Evolutionary conservation across 2,888 invertebrate species (phyloP).

Genomic region (Marronus borbonicus): DNA sequence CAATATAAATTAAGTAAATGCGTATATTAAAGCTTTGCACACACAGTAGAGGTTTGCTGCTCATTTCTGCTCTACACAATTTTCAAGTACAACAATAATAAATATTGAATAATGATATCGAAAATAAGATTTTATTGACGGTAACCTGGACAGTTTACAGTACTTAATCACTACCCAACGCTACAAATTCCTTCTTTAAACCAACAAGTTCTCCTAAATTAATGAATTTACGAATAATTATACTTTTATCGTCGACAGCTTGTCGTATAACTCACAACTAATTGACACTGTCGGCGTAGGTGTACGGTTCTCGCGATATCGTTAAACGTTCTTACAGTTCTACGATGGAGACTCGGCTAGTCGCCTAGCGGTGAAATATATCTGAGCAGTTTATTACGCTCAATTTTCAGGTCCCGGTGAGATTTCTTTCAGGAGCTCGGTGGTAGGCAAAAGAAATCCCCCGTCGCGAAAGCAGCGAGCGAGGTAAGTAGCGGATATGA

Average conservation of each 20-base stretch:
- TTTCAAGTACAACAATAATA: no score
- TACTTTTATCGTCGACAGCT: slow-evolving; percentile 53
- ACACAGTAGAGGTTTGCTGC: no score
- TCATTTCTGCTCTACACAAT: no score
- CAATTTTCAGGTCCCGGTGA: slow-evolving; percentile 68
- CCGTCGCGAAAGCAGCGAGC: slow-evolving; percentile 54
- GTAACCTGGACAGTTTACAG: not conserved
- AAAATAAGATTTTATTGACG: no score
- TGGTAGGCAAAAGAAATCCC: slow-evolving; percentile 62
- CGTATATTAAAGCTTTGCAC: no score
- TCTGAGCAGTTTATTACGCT: slow-evolving; percentile 69
- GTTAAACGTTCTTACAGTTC: slow-evolving; percentile 45
- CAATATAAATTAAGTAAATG: no score
- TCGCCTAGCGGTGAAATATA: slow-evolving; percentile 65
- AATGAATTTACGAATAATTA: slow-evolving; percentile 54
- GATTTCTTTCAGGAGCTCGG: slow-evolving; percentile 65
- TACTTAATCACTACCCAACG: not conserved
- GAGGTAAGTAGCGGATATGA: slow-evolving; percentile 56
- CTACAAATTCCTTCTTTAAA: not conserved
- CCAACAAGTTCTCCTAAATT: slow-evolving; percentile 21
- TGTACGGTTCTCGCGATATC: slow-evolving; percentile 65
- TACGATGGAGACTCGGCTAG: slow-evolving; percentile 54
- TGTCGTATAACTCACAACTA: slow-evolving; percentile 68
- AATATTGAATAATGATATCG: no score
- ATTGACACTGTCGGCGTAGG: slow-evolving; percentile 69